Evolutionary conservation across 2,797 vertebrate species (phyloP), one percentile per base, ranked within the genome.

Genomic region (Malurus leucopterus): DNA sequence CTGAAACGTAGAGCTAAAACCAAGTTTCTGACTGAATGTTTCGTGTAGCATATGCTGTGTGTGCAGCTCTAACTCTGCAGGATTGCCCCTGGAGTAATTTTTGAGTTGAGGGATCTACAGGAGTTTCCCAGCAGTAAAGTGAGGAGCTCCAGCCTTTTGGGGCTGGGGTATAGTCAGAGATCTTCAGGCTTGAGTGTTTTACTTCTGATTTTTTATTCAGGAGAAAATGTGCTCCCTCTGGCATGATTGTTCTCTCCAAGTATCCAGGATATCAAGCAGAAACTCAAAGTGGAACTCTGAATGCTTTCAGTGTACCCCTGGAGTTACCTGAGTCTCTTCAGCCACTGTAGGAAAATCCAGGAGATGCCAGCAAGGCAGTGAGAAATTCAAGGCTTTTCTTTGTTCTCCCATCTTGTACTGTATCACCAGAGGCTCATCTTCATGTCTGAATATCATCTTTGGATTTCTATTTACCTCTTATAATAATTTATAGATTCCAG

Each of bases 121-220:
- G n/a, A 59, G 9, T 16, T 84, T 34, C 16, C 6, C 26, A n/a
- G 29, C 7, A 34, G 44, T 27, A 47, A 43, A 12, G 4, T 29
- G 38, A 79, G 44, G 16, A 22, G 26, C 18, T 54, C 20, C 20
- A 47, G 36, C 6, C 9, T 2, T 27, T 12, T 0, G 0, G 11
- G 22, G 6, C 22, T 75, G 46, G 34, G 6, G 8, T 54, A 13
- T 30, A 47, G 32, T 7, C 2, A 8, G 9, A 75, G 18, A 38
- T 38, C 23, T 63, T 55, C 38, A 64, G 23, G 18, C 3, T 49
- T 30, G 11, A 5, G 3, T 19, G 8, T 5, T 16, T 86, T 34
- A 50, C 8, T 65, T 82, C 38, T 47, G 36, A 1, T 32, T 63
- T 57, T 65, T 67, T 29, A 4, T 40, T 79, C 36, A 30, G 47